Evolutionary conservation across 2,888 invertebrate genomes (phyloP), one percentile per base, ranked within the genome.

Genomic region (Electrophaes corylata): DNA sequence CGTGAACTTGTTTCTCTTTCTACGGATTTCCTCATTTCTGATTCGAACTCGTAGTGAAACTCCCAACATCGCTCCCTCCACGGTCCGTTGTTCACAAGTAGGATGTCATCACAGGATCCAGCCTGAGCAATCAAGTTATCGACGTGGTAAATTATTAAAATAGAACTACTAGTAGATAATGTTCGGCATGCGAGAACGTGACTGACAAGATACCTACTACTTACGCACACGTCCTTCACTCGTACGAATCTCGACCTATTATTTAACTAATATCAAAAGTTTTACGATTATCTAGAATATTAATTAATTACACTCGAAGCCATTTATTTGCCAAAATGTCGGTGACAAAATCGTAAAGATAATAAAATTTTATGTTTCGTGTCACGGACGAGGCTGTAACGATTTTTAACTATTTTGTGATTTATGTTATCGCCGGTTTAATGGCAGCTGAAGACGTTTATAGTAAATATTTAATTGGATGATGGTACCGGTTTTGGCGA

Each of bases 321-420:
- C 72, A 78, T 80, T 78, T 76, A 77, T 79, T 83, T 72, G 75
- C 77, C 76, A 78, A 81, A 77, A 78, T 73, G 72, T 64, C 73
- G 75, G 66, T 73, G 74, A 76, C 72, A 71, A 74, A 78, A 76
- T 82, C 81, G 73, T 80, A 72, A 71, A 73, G 78, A 76, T 82
- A 81, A 75, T 84, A 75, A 82, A 84, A 77, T 74, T 78, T 81
- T 70, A 81, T 79, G 72, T 78, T 63, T 65, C 67, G 65, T 67
- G 66, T 73, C 75, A 71, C 69, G 70, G 76, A 72, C 72, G 69
- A 77, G 75, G 73, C 69, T 73, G 71, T 72, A 72, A 76, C 71
- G 75, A 77, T 81, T 76, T 78, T 76, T 78, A 80, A 82, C 73
- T 77, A 77, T 76, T 73, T 64, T 70, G 73, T 80, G 81, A 82